Conservation (phyloP, 1,140 invertebrate genomes). For the Mylabris phalerata region DNA sequence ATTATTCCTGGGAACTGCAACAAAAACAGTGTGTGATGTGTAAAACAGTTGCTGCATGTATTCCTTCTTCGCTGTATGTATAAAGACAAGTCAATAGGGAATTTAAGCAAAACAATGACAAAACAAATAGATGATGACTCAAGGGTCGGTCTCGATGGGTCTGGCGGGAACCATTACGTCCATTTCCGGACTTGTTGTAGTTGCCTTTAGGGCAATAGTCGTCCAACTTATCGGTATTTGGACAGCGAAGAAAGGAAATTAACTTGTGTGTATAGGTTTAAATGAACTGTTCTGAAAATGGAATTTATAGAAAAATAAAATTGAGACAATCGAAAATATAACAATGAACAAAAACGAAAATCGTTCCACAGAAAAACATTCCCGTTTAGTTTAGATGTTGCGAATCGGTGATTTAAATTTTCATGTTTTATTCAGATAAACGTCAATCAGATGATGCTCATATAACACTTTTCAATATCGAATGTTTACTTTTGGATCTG, state of each 20-base stretch:
- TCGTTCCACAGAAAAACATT: no score
- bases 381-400: no score
- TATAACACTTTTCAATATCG: no score
- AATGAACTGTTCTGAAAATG: no score
- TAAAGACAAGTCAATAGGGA: background rate
- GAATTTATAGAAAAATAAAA: no score
- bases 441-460: no score
- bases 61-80: background rate
- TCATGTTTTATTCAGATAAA: no score
- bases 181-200: slow-evolving; percentile 15
- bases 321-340: no score
- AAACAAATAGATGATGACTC: slow-evolving; percentile 2
- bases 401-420: no score
- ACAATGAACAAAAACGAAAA: no score
- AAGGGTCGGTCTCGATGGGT: background rate
- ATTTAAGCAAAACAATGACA: slow-evolving; percentile 7
- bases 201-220: background rate
- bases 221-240: slow-evolving; percentile 5
- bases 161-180: slow-evolving; percentile 19
- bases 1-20: background rate
- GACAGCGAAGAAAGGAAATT: slow-evolving; percentile 4
- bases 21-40: background rate
- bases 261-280: background rate
- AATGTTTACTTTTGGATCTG: no score
- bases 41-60: background rate